Evolutionary conservation across 2,113 vertebrate genomes (phyloP).

Genomic region (Jaculus jaculus): DNA sequence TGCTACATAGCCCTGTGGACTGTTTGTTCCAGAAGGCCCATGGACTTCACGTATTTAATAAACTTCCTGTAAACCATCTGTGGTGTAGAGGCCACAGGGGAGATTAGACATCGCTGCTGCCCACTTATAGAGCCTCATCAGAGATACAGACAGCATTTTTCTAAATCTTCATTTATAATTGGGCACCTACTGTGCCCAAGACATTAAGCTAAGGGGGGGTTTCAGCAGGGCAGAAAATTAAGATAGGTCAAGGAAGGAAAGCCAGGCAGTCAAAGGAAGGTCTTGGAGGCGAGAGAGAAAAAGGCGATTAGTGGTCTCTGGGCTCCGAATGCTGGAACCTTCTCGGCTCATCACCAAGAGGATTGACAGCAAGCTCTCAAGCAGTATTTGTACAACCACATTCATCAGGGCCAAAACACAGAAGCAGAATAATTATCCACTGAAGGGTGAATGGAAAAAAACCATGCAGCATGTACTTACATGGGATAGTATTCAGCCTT

Average conservation of each 20-base stretch:
- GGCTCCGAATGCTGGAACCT: neutral
- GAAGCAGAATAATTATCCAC: neutral
- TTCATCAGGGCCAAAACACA: neutral
- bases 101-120: neutral
- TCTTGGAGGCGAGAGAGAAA: neutral
- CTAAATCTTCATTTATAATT: too few relatives aligned
- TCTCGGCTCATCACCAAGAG: too few relatives aligned
- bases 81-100: accelerated
- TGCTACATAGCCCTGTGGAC: neutral
- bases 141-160: neutral
- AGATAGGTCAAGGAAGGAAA: neutral
- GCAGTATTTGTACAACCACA: neutral
- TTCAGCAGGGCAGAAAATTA: neutral
- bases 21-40: neutral
- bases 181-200: neutral
- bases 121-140: neutral
- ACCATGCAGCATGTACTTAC: neutral
- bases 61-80: neutral
- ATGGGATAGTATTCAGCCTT: neutral
- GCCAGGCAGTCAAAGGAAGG: neutral
- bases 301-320: neutral
- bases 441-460: too few relatives aligned
- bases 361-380: neutral
- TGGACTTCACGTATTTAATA: neutral
- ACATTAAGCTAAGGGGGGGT: neutral